Conservation (phyloP, 2,113 vertebrate species). For the Vulpes lagopus region DNA sequence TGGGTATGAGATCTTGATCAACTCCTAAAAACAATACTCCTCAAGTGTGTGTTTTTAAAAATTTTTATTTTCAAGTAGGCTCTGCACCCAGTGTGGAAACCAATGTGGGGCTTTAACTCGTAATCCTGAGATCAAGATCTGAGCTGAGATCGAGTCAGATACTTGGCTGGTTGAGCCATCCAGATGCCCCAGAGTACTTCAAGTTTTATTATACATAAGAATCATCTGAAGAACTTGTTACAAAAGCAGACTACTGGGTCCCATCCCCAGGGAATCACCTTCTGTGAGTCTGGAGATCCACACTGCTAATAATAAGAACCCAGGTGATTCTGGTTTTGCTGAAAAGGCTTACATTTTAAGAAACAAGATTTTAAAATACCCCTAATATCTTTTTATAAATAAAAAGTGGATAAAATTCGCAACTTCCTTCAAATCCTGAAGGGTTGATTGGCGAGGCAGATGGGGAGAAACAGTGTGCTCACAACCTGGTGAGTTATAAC, state of each 20-base stretch:
- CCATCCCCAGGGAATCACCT: neutral
- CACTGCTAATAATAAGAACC: neutral
- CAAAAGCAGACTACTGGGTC: neutral
- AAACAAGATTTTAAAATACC: neutral
- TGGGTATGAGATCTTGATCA: neutral
- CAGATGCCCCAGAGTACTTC: neutral
- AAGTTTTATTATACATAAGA: neutral
- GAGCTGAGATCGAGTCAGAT: neutral
- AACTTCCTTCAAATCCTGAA: neutral
- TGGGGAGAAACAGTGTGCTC: neutral
- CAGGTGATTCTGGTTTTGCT: constrained; percentile 20
- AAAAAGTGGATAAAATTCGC: neutral
- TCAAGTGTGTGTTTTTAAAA: neutral
- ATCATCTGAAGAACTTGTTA: neutral
- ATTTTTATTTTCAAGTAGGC: neutral
- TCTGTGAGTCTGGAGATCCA: neutral
- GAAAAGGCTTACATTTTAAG: neutral
- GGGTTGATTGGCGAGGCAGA: neutral
- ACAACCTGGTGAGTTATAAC: neutral
- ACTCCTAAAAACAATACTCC: neutral
- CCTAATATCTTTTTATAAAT: neutral
- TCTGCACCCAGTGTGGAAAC: neutral
- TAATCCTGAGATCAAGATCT: neutral
- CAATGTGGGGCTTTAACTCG: neutral
- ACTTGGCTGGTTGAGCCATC: neutral